Conservation (phyloP, 2,797 vertebrate genomes). For the Carapus acus region DNA sequence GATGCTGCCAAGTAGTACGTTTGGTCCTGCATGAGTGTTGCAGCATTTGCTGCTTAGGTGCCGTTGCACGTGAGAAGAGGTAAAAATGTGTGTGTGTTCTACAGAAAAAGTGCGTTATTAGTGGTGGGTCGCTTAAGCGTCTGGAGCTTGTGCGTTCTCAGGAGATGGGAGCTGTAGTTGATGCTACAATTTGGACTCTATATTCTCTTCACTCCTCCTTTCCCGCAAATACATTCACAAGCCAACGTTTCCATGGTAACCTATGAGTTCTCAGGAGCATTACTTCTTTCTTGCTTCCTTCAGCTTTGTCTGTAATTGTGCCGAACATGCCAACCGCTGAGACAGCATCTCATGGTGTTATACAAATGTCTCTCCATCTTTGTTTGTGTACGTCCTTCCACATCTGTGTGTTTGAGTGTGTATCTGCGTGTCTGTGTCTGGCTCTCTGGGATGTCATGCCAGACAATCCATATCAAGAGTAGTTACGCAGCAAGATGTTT, state of each 20-base stretch:
- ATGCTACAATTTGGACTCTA: conserved; percentile 65
- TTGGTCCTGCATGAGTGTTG: background rate
- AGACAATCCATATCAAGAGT: conserved; percentile 29
- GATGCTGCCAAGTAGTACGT: background rate
- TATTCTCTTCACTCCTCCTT: conserved; percentile 55
- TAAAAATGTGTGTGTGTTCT: conserved; percentile 7
- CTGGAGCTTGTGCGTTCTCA: conserved; percentile 51
- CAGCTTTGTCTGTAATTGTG: conserved; percentile 67
- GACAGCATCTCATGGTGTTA: conserved; percentile 47
- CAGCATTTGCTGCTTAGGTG: no score
- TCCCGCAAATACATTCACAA: conserved; percentile 71
- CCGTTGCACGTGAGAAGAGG: no score
- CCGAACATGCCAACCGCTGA: conserved; percentile 61
- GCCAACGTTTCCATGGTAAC: conserved; percentile 71
- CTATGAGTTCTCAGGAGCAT: conserved; percentile 64
- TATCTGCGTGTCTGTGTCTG: conserved; percentile 9
- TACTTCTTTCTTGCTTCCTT: conserved; percentile 61
- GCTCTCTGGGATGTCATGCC: conserved; percentile 29
- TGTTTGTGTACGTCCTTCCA: conserved; percentile 19
- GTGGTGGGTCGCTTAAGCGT: conserved; percentile 34
- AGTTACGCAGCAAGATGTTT: conserved; percentile 29
- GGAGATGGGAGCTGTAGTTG: conserved; percentile 52
- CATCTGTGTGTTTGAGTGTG: conserved; percentile 6
- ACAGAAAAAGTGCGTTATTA: conserved; percentile 28
- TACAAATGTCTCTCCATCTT: no score